phyloP scores from a whole-genome alignment of 1,140 invertebrate species.

The Sesamia nonagrioides region DNA sequence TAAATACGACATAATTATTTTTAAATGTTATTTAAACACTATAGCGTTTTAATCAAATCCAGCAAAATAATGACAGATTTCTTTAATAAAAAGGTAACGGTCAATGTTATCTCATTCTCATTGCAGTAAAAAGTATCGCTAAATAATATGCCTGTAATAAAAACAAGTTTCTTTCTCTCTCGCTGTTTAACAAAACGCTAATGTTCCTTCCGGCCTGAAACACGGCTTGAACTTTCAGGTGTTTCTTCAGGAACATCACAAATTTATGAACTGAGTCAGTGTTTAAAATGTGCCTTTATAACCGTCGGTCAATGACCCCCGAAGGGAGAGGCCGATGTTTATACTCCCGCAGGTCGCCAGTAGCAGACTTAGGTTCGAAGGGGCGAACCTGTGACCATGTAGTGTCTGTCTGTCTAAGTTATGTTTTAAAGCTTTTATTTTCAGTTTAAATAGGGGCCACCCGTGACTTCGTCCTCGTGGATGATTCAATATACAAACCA shows the following conservation, averaged over 20 bases:
- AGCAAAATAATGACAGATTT: too few species aligned
- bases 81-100: too few species aligned
- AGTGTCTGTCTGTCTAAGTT: background rate
- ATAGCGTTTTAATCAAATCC: too few species aligned
- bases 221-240: slow-evolving; percentile 15
- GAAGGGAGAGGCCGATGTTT: background rate
- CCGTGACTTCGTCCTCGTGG: slow-evolving; percentile 19
- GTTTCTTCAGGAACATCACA: slow-evolving; percentile 37
- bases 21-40: too few species aligned
- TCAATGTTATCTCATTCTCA: too few species aligned
- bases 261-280: slow-evolving; percentile 13
- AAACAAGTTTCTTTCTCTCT: slow-evolving; percentile 11
- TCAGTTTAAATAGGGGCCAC: background rate
- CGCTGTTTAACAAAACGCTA: background rate
- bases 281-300: slow-evolving; percentile 46
- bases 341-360: background rate
- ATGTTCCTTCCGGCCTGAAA: slow-evolving; percentile 29
- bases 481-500: background rate
- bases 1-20: too few species aligned
- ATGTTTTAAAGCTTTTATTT: background rate
- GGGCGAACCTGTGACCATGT: slow-evolving; percentile 10
- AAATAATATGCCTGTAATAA: slow-evolving; percentile 26
- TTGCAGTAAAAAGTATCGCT: background rate
- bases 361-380: background rate
- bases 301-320: slow-evolving; percentile 20